Conservation (phyloP, 2,113 vertebrate species). For the Thryonomys swinderianus region DNA sequence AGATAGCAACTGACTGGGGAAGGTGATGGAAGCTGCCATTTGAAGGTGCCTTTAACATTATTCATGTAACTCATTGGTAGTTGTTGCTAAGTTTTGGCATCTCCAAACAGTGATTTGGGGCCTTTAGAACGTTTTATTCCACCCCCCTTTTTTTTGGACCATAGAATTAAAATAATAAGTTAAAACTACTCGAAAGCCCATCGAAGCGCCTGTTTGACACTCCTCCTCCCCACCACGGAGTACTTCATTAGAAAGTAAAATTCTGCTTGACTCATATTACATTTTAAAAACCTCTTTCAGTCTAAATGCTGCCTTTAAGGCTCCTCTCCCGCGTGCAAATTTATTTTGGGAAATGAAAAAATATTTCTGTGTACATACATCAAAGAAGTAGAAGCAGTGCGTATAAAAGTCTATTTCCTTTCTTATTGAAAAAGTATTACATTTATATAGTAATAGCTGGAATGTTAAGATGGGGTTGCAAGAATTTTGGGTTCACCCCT, state of each 20-base stretch:
- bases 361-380: constrained; percentile 18
- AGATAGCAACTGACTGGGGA: background rate
- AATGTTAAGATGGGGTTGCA: background rate
- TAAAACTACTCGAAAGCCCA: constrained; percentile 42
- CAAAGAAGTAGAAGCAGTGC: constrained; percentile 28
- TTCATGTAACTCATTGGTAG: background rate
- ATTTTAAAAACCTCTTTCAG: background rate
- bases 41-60: background rate
- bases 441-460: background rate
- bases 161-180: constrained; percentile 8
- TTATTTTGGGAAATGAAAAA: constrained; percentile 56
- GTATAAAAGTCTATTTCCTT: constrained; percentile 26
- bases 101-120: background rate
- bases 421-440: constrained; percentile 6
- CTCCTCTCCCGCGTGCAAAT: background rate
- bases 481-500: background rate
- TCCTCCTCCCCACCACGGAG: background rate
- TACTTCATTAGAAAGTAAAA: constrained; percentile 12
- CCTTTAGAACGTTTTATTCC: background rate
- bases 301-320: constrained; percentile 29
- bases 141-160: background rate
- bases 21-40: background rate
- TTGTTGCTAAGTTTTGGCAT: background rate
- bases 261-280: background rate
- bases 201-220: background rate